Conservation (phyloP, 2,797 vertebrate species). For the Epinephelus malabaricus region DNA sequence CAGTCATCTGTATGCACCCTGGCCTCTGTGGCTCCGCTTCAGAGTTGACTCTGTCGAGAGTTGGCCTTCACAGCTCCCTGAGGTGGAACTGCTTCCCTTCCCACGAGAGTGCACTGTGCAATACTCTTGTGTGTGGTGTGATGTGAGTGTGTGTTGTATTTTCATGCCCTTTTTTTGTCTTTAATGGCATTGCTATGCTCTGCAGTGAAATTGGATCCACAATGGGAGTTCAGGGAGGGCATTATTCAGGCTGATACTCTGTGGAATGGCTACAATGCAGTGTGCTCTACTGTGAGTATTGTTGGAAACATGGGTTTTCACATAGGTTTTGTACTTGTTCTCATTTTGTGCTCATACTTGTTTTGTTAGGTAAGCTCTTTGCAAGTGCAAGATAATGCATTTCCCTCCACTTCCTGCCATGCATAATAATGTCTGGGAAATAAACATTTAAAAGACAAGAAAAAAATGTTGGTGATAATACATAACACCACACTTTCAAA, state of each 20-base stretch:
- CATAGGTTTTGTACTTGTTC: not conserved
- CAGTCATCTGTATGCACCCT: constrained; percentile 68
- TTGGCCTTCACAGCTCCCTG: constrained; percentile 73
- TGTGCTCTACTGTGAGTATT: not conserved
- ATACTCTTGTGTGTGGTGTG: constrained; percentile 46
- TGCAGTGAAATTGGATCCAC: constrained; percentile 41
- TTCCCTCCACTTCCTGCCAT: not conserved
- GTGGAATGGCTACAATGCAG: not conserved
- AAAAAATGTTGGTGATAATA: not conserved
- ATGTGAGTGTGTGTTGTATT: constrained; percentile 22
- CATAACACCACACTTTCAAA: not conserved
- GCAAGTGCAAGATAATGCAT: not conserved
- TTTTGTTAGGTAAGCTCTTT: not conserved
- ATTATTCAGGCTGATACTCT: constrained; percentile 27
- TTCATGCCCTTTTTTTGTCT: constrained; percentile 35
- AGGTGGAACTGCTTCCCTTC: constrained; percentile 71
- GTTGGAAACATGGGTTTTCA: not conserved
- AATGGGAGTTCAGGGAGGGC: constrained; percentile 39
- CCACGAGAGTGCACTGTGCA: constrained; percentile 47
- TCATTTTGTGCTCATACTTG: not conserved
- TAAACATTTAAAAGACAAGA: no score
- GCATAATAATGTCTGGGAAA: not conserved
- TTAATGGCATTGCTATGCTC: constrained; percentile 38
- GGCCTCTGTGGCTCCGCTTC: constrained; percentile 35
- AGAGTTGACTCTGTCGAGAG: constrained; percentile 26